A percentile compares a stretch with the other conserved stretches of the same genome.
Conservation (phyloP, 2,797 vertebrate species). For the Hyperoplus immaculatus region DNA sequence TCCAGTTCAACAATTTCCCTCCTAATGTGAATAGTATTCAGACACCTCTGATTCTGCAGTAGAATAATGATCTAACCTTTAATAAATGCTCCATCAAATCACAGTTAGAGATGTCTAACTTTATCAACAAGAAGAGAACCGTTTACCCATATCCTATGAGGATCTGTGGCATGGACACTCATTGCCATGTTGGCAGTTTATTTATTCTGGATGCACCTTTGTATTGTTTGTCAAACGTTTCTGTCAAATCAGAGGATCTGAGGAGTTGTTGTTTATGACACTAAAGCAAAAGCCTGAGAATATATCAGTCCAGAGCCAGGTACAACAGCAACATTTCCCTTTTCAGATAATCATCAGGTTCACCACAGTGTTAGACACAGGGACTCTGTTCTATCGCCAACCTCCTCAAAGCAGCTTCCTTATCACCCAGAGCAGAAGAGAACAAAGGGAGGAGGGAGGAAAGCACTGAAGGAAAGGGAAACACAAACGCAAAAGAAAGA, state of each 20-base stretch:
- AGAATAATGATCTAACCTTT: too few species aligned
- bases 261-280: not conserved
- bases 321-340: constrained; percentile 31
- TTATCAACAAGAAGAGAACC: too few species aligned
- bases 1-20: too few species aligned
- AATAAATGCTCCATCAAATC: too few species aligned
- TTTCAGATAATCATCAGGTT: constrained; percentile 45
- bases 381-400: not conserved
- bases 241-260: not conserved
- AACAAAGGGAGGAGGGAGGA: not conserved
- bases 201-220: too few species aligned
- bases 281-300: not conserved
- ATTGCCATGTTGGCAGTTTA: too few species aligned
- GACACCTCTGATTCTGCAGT: too few species aligned
- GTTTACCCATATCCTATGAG: too few species aligned
- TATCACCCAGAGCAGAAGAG: constrained; percentile 32
- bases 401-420: constrained; percentile 39
- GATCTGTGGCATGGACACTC: too few species aligned
- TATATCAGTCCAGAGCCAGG: not conserved
- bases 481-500: constrained; percentile 1
- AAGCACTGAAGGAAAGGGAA: not conserved
- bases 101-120: too few species aligned
- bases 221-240: too few species aligned
- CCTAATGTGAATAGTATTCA: too few species aligned
- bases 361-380: constrained; percentile 30